These are phyloP conservation scores for Subacronicta megacephala DNA, from an alignment of 2,888 invertebrate genomes.

Conservation along the genomic window DNA sequence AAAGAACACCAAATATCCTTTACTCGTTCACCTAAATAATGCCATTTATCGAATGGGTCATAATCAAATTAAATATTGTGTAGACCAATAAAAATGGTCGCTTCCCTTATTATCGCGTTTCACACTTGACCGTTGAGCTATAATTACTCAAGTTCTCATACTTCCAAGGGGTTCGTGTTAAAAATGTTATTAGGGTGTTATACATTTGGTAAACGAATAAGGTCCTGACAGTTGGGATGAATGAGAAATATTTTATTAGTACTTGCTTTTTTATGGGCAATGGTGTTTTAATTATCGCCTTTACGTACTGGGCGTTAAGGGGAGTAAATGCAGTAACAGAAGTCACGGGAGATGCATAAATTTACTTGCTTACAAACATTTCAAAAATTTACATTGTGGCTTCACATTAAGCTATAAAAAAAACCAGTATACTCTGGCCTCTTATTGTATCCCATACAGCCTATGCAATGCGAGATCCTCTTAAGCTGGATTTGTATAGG, in stretches of 20 bases:
- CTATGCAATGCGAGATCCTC: too few relatives aligned
- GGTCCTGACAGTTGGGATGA: constrained; percentile 42
- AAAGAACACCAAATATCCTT: constrained; percentile 5
- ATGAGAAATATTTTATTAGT: constrained; percentile 44
- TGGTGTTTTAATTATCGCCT: constrained; percentile 51
- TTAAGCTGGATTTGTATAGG: too few relatives aligned
- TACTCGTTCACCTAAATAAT: constrained; percentile 15
- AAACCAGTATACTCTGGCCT: too few relatives aligned
- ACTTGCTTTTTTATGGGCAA: constrained; percentile 36
- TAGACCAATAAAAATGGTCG: constrained; percentile 69
- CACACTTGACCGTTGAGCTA: constrained; percentile 73
- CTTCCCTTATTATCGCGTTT: constrained; percentile 81
- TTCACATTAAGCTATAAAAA: too few relatives aligned
- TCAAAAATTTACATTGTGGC: too few relatives aligned
- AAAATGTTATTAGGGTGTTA: constrained; percentile 59
- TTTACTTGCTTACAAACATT: too few relatives aligned
- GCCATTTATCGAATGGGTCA: constrained; percentile 60
- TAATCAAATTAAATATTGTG: constrained; percentile 75
- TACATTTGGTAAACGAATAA: constrained; percentile 44
- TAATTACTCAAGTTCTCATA: constrained; percentile 86
- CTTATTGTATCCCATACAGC: too few relatives aligned
- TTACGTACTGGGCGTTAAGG: constrained; percentile 10
- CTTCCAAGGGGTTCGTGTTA: constrained; percentile 48
- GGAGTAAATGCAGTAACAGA: too few relatives aligned
- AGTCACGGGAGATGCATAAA: too few relatives aligned